A percentile compares a stretch with the other conserved stretches of the same genome.
Conservation (phyloP, 2,113 vertebrate species). For the Procapra przewalskii region DNA sequence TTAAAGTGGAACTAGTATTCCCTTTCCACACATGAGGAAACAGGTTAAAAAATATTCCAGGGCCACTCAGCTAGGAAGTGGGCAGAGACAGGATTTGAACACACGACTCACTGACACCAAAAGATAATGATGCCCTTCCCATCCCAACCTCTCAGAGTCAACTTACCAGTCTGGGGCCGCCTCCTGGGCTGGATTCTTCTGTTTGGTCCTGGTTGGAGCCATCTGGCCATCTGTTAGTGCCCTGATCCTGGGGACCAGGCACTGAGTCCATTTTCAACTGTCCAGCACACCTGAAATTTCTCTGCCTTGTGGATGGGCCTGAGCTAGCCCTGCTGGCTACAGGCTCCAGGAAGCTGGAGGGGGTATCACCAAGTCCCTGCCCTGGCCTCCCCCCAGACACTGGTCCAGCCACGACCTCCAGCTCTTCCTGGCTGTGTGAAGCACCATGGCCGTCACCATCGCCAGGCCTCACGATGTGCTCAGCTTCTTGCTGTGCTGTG, state of each 20-base stretch:
- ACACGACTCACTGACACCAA: not conserved
- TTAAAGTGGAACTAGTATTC: not conserved
- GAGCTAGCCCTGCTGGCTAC: not conserved
- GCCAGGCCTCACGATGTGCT: fast-evolving
- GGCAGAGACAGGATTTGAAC: not conserved
- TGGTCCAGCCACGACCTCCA: not conserved
- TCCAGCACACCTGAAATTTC: not conserved
- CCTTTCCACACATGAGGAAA: not conserved
- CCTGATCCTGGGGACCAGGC: not conserved
- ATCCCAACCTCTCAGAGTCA: not conserved
- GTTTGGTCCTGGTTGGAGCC: not conserved
- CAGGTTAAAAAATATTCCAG: not conserved
- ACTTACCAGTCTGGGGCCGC: conserved; percentile 21
- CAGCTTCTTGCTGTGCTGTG: not conserved
- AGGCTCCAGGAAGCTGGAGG: not conserved
- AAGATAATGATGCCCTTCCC: not conserved
- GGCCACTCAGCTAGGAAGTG: not conserved
- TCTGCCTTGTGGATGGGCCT: not conserved
- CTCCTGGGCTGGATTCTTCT: not conserved
- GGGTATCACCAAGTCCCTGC: not conserved
- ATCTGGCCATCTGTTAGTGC: not conserved
- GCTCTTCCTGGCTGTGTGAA: not conserved
- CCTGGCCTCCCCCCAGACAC: not conserved
- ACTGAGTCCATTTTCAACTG: not conserved
- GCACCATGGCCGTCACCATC: not conserved